Base-by-base conservation (phyloP, 2,113 vertebrate species). In the Drymodes brunneopygia region DNA sequence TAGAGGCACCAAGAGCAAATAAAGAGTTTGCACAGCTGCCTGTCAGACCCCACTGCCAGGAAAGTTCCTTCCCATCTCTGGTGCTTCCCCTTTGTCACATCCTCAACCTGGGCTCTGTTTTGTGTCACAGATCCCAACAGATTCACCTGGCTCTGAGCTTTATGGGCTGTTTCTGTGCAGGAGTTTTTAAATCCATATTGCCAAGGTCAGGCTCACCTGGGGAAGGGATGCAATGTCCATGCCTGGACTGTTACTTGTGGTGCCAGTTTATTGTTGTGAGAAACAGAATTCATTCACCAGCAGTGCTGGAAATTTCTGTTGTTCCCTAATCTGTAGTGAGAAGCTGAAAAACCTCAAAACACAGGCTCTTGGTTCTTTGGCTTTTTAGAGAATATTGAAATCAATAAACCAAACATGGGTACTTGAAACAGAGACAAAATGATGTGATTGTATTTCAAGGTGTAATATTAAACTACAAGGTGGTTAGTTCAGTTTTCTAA, bases 361-460 rank as follows among this genome's bases (percentile, higher is more conserved):
- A 62, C 67, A 77, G 58, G 53, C 82, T 88, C 23, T 95, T 56
- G 91, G 93, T 94, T 97, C 70, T 54, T 94, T 89, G 75, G 35
- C 86, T 96, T 97, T 66, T 92, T 91, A 93, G 92, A 90, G 73
- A 94, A 61, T 54, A 77, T 75, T 88, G 86, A 97, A 96, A 93
- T 97, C 82, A 69, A 94, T 88, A 86, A 95, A 56, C 18, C 93
- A 93, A 89, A 75, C 54, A 27, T 12, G 48, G 65, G 47, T 95
- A 83, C 97, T 97, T 96, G 92, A 96, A 96, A 92, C 85, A 36
- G 56, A 45, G 48, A 58, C 24, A 91, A 93, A 69, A 94, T 83
- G 5, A 51, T 58, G 28, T 84, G 86, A 40, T 88, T 87, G 81
- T 94, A 90, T 53, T 88, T 93, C 85, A 88, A 88, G 79, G 31